phyloP scores from a whole-genome alignment of 2,888 invertebrate species.

The Lochmaea crataegi region DNA sequence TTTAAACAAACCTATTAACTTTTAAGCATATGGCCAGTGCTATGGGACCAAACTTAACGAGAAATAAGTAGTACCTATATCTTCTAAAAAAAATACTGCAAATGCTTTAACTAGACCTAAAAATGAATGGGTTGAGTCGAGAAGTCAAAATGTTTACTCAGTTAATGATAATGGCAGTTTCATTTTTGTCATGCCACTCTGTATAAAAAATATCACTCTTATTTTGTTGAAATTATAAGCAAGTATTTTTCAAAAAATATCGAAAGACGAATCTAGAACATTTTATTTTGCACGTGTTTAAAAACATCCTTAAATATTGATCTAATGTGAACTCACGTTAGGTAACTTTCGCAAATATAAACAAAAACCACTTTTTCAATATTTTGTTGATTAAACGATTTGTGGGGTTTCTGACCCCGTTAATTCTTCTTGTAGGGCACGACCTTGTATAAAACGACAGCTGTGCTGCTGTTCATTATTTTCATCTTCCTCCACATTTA shows the following conservation, averaged over 20 bases:
- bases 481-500: constrained; percentile 33
- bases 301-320: not conserved
- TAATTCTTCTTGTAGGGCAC: constrained; percentile 5
- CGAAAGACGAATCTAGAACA: not conserved
- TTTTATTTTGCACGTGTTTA: constrained; percentile 2
- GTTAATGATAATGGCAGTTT: no score
- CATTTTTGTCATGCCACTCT: no score
- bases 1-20: no score
- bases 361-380: not conserved
- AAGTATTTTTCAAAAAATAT: not conserved
- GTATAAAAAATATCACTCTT: no score
- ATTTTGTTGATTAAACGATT: constrained; percentile 7
- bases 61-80: no score
- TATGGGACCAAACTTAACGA: no score
- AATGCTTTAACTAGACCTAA: no score
- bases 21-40: no score
- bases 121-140: no score
- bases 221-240: not conserved
- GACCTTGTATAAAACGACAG: constrained; percentile 30
- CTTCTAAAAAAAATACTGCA: no score
- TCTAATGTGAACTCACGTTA: not conserved
- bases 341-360: constrained; percentile 5
- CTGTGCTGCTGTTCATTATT: constrained; percentile 29
- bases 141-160: no score
- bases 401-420: constrained; percentile 17